Evolutionary conservation across 2,797 vertebrate species (phyloP), one percentile per base, ranked within the genome.

Genomic region (Rhinella marina): DNA sequence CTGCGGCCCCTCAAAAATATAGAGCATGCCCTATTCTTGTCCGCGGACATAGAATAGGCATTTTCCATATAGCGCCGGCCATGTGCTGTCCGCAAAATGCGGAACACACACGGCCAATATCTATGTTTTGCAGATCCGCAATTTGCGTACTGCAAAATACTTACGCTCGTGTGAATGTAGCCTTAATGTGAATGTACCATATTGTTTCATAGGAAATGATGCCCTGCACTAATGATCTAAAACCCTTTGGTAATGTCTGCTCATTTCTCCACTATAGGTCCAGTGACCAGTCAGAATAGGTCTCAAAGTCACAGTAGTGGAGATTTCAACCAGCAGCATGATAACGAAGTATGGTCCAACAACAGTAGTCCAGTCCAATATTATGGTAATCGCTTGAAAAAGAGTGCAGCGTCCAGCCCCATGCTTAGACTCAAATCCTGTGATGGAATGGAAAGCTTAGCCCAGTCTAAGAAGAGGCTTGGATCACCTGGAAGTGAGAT

Each of bases 231-330:
- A 19, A 54, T 23, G 2, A 14, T 86, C 1, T 23, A 3, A 57
- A 70, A 41, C 25, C 62, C 1, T 41, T 1, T 90, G 32, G 66
- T 86, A 62, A 87, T 64, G 8, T n/a, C 19, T 25, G 1, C 57
- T 83, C 0, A 93, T 93, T 93, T 85, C 88, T 88, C 90, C 84
- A 90, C 91, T 93, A 91, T 95, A 98, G 98, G 97, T 93, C 93
- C 96, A 19, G 48, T 96, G 92, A 96, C 95, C 90, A 97, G 94
- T 91, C 94, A 96, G 89, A 98, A 96, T 94, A 93, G 97, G 80
- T 97, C 97, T 4, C 98, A 98, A 77, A 99, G 98, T 29, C 98
- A 98, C 94, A 98, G 97, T 96, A 99, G 98, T 7, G 98, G 98
- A 1, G 98, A 99, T 92, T 99, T 98, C 92, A 98, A 96, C 88